These are phyloP conservation scores for Nebria ingens DNA, from an alignment of 1,140 invertebrate species.

Conservation along the genomic window DNA sequence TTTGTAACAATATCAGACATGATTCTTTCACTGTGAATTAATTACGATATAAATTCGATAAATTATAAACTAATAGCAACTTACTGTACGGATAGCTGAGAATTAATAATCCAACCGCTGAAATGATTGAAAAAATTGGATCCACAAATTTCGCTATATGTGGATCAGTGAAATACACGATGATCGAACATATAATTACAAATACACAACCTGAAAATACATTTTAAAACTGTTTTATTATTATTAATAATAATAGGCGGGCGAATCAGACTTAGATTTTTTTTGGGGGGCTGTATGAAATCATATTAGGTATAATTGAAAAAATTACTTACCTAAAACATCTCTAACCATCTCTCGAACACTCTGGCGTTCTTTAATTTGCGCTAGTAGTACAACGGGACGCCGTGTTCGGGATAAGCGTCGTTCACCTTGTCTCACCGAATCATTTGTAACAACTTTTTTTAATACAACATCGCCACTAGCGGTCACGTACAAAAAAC, in stretches of 20 bases:
- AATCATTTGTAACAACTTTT: slow-evolving; percentile 39
- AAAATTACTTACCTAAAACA: slow-evolving; percentile 37
- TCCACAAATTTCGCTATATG: slow-evolving; percentile 59
- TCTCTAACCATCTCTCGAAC: slow-evolving; percentile 50
- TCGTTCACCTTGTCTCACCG: slow-evolving; percentile 36
- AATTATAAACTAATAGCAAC: no score
- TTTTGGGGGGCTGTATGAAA: slow-evolving; percentile 13
- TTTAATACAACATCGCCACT: slow-evolving; percentile 53
- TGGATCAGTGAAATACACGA: slow-evolving; percentile 51
- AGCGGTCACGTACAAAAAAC: slow-evolving; percentile 55
- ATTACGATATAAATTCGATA: no score
- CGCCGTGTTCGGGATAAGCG: slow-evolving; percentile 35
- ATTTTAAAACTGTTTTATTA: not conserved
- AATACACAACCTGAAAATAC: slow-evolving; percentile 47
- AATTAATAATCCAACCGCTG: slow-evolving; percentile 47
- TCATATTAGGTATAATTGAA: slow-evolving; percentile 8
- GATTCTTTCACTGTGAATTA: slow-evolving; percentile 59
- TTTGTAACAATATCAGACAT: slow-evolving; percentile 66
- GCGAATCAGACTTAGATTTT: slow-evolving; percentile 11
- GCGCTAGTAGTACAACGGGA: slow-evolving; percentile 24
- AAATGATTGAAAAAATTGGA: slow-evolving; percentile 55
- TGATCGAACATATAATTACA: slow-evolving; percentile 52
- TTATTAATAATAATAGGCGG: not conserved
- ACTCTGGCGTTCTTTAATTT: slow-evolving; percentile 37
- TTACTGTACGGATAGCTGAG: slow-evolving; percentile 66